Conservation (phyloP, 2,797 vertebrate genomes). For the Chaenodraco wilsoni region DNA sequence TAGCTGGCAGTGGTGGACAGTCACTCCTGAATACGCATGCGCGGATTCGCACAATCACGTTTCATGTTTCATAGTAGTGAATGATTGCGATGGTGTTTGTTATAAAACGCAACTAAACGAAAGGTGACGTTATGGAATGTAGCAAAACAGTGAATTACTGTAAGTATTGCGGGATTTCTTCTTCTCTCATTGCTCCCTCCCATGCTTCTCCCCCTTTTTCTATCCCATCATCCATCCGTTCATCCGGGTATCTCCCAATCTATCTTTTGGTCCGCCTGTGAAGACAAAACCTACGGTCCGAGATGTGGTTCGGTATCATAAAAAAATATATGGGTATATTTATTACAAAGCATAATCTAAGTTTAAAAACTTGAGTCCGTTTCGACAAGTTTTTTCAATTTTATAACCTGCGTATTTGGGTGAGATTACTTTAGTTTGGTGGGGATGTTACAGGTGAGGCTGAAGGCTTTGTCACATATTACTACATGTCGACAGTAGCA, state of each 20-base stretch:
- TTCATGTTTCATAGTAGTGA: constrained; percentile 53
- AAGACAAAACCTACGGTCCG: constrained; percentile 58
- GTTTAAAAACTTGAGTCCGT: constrained; percentile 27
- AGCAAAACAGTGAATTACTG: constrained; percentile 9
- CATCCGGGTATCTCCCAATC: constrained; percentile 73
- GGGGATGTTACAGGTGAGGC: constrained; percentile 42
- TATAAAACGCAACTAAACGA: constrained; percentile 20
- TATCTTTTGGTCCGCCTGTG: constrained; percentile 47
- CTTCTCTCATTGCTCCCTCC: constrained; percentile 45
- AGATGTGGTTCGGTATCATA: constrained; percentile 44
- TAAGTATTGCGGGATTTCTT: constrained; percentile 36
- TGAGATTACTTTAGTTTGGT: constrained; percentile 33
- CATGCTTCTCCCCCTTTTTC: constrained; percentile 57
- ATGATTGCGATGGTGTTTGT: constrained; percentile 29
- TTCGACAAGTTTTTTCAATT: constrained; percentile 43
- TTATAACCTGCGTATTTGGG: constrained; percentile 7
- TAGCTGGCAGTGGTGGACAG: constrained; percentile 52
- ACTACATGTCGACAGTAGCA: constrained; percentile 11
- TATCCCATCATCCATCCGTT: constrained; percentile 64
- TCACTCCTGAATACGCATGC: constrained; percentile 65
- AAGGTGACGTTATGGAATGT: constrained; percentile 16
- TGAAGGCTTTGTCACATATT: constrained; percentile 24
- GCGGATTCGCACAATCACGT: constrained; percentile 49
- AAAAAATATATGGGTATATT: constrained; percentile 28
- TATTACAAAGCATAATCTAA: constrained; percentile 4